Base-by-base conservation (phyloP, 1,140 invertebrate species). In the Achatina immaculata region DNA sequence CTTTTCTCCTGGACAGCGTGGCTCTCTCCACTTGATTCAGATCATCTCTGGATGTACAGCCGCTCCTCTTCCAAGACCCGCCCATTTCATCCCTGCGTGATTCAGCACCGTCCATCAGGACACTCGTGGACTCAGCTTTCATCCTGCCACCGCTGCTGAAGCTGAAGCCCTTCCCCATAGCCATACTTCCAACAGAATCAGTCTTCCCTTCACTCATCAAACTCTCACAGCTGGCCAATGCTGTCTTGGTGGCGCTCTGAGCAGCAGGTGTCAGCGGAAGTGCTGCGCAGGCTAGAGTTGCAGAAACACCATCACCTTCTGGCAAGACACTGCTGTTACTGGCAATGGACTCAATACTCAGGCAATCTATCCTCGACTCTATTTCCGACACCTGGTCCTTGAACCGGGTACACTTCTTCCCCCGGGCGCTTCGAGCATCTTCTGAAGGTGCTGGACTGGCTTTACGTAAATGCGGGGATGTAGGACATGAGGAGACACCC, bases 351-450 rank as follows among this genome's bases (percentile, higher is more conserved):
- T 45, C 78, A 7, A 71, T 55, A 36, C 66, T 80, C 0, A 24
- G 11, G 28, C 78, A 6, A 24, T 80, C 68, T 2, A 40, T 45
- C 31, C 45, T 42, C n/a, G 76, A 42, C 62, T 80, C 78, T 4
- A 80, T 80, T 34, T 80, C 78, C 0, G 78, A 72, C 31, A 80
- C 78, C 68, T 80, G 66, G 48, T 80, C 78, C 78, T 72, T 80
- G 48, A 80, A 80, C n/a, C 78, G 42, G 31, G 78, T 80, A 34
- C 78, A 80, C 45, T 80, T 80, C 34, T 80, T 80, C 31, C 78
- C 68, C 14, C 78, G 11, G 31, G 19, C 31, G 55, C 78, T 80
- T 24, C 68, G n/a, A 19, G 42, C 31, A 28, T 80, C 78, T 36
- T 69, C 68, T 42, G 68, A 71, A n/a, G 78, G 78, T 28, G 78